Percentiles rank a stretch among this genome's conserved stretches.
Conservation (phyloP, 2,113 vertebrate species). For the Saimiri boliviensis region DNA sequence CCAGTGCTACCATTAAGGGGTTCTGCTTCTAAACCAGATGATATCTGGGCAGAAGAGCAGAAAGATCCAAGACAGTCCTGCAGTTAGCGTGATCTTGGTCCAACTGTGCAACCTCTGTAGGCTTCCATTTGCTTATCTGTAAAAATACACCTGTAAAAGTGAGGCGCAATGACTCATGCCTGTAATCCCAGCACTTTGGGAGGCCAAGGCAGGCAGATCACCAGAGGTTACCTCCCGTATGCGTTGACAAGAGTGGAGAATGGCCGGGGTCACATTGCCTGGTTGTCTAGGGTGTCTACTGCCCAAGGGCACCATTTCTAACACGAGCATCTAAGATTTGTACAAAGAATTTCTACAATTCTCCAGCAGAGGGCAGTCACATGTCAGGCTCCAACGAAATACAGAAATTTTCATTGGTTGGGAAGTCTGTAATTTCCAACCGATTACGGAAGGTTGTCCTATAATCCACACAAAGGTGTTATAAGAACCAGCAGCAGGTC, state of each 20-base stretch:
- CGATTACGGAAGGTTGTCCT: background rate
- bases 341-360: background rate
- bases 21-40: background rate
- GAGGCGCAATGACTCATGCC: no score
- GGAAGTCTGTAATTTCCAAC: background rate
- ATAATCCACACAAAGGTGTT: background rate
- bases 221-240: background rate
- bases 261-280: fast-evolving
- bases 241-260: background rate
- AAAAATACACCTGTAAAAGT: background rate
- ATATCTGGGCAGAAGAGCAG: background rate
- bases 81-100: background rate
- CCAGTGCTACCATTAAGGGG: background rate
- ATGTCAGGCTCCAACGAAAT: background rate
- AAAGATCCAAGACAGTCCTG: fast-evolving
- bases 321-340: background rate
- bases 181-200: no score
- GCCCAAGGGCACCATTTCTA: background rate
- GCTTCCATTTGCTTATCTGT: background rate
- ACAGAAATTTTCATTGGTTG: no score
- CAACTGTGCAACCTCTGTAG: background rate
- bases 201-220: no score
- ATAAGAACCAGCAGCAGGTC: background rate
- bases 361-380: conserved; percentile 62
- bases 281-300: background rate